These are phyloP conservation scores for Eupithecia abbreviata DNA, from an alignment of 2,888 invertebrate species.

Conservation along the genomic window DNA sequence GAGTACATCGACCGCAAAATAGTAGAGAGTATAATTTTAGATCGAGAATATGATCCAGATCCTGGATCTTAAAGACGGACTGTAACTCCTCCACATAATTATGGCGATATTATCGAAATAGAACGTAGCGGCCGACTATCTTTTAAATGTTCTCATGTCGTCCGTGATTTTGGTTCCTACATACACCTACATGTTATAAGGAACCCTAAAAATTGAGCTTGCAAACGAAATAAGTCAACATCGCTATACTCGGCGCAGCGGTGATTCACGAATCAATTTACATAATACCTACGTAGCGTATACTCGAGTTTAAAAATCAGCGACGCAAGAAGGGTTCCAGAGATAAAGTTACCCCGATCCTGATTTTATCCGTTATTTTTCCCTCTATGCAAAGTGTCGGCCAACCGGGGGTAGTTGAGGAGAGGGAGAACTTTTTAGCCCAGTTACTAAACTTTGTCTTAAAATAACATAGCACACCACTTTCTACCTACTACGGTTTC, in stretches of 20 bases:
- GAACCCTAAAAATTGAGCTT: conserved; percentile 37
- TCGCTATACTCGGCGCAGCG: conserved; percentile 43
- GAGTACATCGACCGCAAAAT: background rate
- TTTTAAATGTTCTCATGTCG: background rate
- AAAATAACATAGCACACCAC: background rate
- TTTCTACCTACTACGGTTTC: no score
- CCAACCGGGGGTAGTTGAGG: conserved; percentile 44
- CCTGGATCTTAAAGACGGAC: background rate
- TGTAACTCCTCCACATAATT: background rate
- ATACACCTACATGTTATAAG: background rate
- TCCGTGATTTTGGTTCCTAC: background rate
- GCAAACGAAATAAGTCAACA: conserved; percentile 53
- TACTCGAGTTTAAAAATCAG: conserved; percentile 70
- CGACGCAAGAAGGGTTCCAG: conserved; percentile 61
- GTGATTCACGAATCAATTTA: conserved; percentile 65
- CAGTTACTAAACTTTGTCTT: background rate
- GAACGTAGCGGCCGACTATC: background rate
- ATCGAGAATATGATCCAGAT: background rate
- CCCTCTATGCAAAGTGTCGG: conserved; percentile 65
- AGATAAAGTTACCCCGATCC: conserved; percentile 67
- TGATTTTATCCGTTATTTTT: conserved; percentile 59
- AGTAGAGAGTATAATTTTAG: background rate
- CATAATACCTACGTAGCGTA: conserved; percentile 61
- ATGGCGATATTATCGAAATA: background rate
- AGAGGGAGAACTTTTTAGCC: conserved; percentile 6